Conservation (phyloP, 2,888 invertebrate species). For the Melieria crassipennis region DNA sequence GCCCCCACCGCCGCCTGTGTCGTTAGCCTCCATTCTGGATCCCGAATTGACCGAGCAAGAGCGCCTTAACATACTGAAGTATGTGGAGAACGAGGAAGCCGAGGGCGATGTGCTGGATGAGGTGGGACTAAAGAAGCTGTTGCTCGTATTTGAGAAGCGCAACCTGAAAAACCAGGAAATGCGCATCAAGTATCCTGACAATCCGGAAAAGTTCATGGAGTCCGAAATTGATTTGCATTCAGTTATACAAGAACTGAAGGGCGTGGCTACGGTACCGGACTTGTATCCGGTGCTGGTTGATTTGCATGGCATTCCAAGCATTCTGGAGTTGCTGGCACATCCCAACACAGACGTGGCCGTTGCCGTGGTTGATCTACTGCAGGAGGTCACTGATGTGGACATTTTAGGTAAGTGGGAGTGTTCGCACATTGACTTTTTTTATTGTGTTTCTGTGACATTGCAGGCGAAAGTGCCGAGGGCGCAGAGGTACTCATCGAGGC, state of each 20-base stretch:
- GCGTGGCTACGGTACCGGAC: slow-evolving; percentile 94
- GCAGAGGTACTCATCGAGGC: slow-evolving; percentile 88
- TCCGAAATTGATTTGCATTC: slow-evolving; percentile 95
- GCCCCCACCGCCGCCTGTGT: slow-evolving; percentile 57
- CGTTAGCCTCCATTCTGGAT: slow-evolving; percentile 44
- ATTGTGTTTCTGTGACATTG: slow-evolving; percentile 54
- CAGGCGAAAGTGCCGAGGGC: slow-evolving; percentile 85
- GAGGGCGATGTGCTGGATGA: slow-evolving; percentile 92
- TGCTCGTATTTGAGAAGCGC: slow-evolving; percentile 93
- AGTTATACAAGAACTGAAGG: slow-evolving; percentile 88
- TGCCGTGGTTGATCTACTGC: slow-evolving; percentile 69
- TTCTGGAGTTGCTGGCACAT: slow-evolving; percentile 93
- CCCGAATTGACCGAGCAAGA: slow-evolving; percentile 75
- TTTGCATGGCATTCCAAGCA: slow-evolving; percentile 85
- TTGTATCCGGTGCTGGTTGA: slow-evolving; percentile 92
- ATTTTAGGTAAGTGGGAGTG: slow-evolving; percentile 69
- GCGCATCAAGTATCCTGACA: slow-evolving; percentile 97
- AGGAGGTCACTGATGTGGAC: slow-evolving; percentile 96
- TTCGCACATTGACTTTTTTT: slow-evolving; percentile 48
- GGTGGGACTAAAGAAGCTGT: slow-evolving; percentile 84
- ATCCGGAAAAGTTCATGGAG: slow-evolving; percentile 98
- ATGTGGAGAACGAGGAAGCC: slow-evolving; percentile 84
- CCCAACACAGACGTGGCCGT: slow-evolving; percentile 83
- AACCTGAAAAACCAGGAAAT: slow-evolving; percentile 95
- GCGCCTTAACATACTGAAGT: slow-evolving; percentile 81